Base-by-base conservation (phyloP, 2,113 vertebrate genomes). In the Numenius arquata region DNA sequence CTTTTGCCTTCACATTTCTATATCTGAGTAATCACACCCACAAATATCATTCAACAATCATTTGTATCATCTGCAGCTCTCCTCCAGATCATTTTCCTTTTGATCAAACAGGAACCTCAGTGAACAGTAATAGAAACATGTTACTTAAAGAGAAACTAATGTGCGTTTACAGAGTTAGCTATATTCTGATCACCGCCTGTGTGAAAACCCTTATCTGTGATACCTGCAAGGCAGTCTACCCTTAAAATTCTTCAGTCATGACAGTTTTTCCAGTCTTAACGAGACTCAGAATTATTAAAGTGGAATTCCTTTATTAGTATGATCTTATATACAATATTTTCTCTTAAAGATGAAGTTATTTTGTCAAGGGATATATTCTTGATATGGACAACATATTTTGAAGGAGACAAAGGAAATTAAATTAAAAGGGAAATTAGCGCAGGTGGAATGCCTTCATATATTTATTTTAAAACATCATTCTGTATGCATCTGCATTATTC, bases 391-490 rank as follows among this genome's bases (percentile, higher is more conserved):
- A 53, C 8, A 8, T 32, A 45, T 73, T 81, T 85, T 59, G 36
- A 68, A 95, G 77, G 66, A 81, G 32, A 66, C 16, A 81, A 72
- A 11, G 17, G 48, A 65, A 81, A 68, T 75, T 40, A 67, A 79
- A 71, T 71, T 85, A 91, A 68, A 96, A 84, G 34, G 41, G 13
- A 90, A 85, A 67, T n/a, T 67, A 53, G 52, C 22, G 22, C 47
- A 75, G 58, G 34, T 12, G 29, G 61, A 71, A 58, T 56, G 59
- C 88, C 84, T 86, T 53, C 59, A 73, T 88, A 65, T 80, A 66
- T 95, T 96, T 97, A 96, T 92, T 97, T 92, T 88, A 93, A 97
- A 96, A 95, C 53, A 91, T 40, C n/a, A 40, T 72, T 95, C 88
- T 94, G 19, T 78, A 61, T 91, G 50, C 30, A 87, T 78, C 67